Conservation (phyloP, 1,140 invertebrate genomes). For the Druon quercuslanigerum region DNA sequence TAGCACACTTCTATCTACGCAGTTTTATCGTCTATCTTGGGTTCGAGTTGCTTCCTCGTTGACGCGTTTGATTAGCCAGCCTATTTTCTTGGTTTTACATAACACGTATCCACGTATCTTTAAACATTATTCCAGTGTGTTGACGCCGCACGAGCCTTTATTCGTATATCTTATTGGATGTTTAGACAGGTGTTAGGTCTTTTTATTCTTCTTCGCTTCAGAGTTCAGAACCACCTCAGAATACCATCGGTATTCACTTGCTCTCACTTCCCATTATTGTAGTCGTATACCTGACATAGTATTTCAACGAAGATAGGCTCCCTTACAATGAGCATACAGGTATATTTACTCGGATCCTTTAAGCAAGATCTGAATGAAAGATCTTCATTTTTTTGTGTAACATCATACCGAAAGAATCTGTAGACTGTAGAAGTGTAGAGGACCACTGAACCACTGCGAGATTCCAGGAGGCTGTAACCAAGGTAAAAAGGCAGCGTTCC, state of each 20-base stretch:
- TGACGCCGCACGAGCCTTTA: slow-evolving; percentile 10
- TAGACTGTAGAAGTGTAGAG: no score
- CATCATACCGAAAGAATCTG: no score
- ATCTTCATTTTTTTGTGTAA: slow-evolving; percentile 15
- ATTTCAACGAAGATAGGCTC: slow-evolving; percentile 9
- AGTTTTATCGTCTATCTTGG: slow-evolving; percentile 4
- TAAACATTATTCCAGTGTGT: slow-evolving; percentile 21
- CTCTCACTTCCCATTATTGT: slow-evolving; percentile 1
- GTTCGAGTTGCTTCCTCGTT: slow-evolving; percentile 8
- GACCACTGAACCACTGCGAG: neutral
- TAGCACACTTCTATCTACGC: neutral
- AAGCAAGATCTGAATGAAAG: neutral
- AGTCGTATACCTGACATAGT: slow-evolving; percentile 2
- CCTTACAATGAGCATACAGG: neutral
- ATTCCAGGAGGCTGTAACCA: neutral
- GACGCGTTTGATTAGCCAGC: slow-evolving; percentile 4
- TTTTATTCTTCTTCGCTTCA: neutral
- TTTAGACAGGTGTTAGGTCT: slow-evolving; percentile 14
- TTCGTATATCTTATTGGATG: slow-evolving; percentile 1
- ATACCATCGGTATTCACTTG: neutral
- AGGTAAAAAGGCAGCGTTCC: no score
- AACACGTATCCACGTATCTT: slow-evolving; percentile 17
- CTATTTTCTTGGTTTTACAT: slow-evolving; percentile 13
- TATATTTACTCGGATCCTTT: slow-evolving; percentile 27
- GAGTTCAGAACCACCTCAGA: neutral